Evolutionary conservation across 2,797 vertebrate genomes (phyloP), one percentile per base, ranked within the genome.

Genomic region (Sebastes hubbsi): DNA sequence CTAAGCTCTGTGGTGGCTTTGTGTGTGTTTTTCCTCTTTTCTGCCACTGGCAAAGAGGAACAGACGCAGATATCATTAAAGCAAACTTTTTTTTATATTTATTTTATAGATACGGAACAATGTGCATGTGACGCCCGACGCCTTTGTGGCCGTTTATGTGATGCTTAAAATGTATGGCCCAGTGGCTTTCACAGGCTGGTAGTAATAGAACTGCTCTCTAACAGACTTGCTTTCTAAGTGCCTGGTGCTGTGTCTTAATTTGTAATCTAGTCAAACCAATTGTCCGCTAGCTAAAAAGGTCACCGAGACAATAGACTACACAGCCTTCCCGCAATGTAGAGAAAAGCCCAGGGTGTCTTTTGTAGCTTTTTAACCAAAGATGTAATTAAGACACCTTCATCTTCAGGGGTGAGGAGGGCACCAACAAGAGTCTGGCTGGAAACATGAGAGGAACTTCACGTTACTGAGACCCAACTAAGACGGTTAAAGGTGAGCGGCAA

Each of bases 201-300:
- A 88, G 86, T 90, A 90, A 93, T 86, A 91, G 86, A 90, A 92
- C 89, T 83, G 90, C 91, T 91, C 90, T 84, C 87, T 90, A 92
- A 92, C 87, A 91, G 91, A 92, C 88, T 91, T 89, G 89, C 89
- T 87, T 90, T 90, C 91, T 88, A 91, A 94, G 91, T 92, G 93
- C 89, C 91, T 88, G 87, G 91, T 93, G 91, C 91, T 93, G 89
- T 91, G 92, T 93, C 93, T 93, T 94, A 93, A 95, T 94, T 94
- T 94, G 93, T 94, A 93, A 93, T 94, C 93, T 93, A 93, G 94
- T 94, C 92, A 93, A 94, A 94, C 91, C 93, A 94, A 95, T 94
- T 94, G 92, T 93, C 94, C 91, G 92, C 94, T 88, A 91, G 90
- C 92, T 94, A 92, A 93, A 94, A 94, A 94, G 93, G 94, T 95